phyloP scores from a whole-genome alignment of 2,888 invertebrate genomes.

The Brachypalpus laphriformis region DNA sequence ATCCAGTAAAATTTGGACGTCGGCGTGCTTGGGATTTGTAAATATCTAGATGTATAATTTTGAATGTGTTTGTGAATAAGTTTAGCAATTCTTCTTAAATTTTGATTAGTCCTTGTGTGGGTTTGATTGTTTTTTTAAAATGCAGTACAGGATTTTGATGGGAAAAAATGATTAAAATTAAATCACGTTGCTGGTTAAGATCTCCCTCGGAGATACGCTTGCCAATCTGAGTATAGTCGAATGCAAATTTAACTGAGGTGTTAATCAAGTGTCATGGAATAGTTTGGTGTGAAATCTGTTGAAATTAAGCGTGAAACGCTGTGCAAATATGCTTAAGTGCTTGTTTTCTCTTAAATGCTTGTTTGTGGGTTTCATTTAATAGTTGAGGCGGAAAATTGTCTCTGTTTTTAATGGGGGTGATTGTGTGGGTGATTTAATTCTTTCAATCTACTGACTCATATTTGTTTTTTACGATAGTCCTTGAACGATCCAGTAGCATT shows the following conservation, averaged over 20 bases:
- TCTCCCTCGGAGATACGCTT: background rate
- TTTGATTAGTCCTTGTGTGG: too few relatives aligned
- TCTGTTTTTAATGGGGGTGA: background rate
- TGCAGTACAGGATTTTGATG: too few relatives aligned
- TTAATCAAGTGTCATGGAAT: conserved; percentile 27
- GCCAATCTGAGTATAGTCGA: background rate
- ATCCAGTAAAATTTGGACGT: background rate
- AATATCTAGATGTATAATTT: background rate
- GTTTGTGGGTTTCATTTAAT: background rate
- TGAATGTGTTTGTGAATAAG: background rate
- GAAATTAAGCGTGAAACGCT: conserved; percentile 25
- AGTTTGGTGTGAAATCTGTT: conserved; percentile 6
- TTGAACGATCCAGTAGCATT: too few relatives aligned
- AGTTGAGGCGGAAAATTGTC: background rate
- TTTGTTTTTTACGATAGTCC: too few relatives aligned
- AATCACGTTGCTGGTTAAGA: background rate
- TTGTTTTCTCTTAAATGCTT: background rate
- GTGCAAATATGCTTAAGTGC: background rate
- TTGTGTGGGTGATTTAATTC: too few relatives aligned
- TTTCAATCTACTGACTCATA: too few relatives aligned
- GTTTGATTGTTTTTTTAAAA: too few relatives aligned
- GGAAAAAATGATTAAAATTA: too few relatives aligned
- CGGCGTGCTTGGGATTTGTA: background rate
- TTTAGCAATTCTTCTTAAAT: background rate
- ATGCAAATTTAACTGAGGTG: conserved; percentile 1